These are phyloP conservation scores for Alligator mississippiensis DNA, from an alignment of 2,113 vertebrate species.

Conservation along the genomic window DNA sequence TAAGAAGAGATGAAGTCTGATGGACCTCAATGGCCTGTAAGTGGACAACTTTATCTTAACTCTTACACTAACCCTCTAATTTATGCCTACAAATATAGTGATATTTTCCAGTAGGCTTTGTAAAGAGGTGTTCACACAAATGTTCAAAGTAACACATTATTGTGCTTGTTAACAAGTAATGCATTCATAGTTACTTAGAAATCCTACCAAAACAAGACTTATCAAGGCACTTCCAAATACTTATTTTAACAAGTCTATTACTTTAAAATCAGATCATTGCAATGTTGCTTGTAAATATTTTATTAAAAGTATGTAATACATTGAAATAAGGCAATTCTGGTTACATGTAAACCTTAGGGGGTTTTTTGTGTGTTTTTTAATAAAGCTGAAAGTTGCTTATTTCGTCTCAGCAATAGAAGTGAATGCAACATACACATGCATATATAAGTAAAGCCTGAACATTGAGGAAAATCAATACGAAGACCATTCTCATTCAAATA, in stretches of 20 bases:
- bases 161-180: neutral
- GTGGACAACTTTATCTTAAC: neutral
- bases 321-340: slow-evolving; percentile 24
- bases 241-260: neutral
- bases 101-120: neutral
- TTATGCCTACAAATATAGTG: neutral
- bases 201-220: neutral
- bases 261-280: neutral
- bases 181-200: neutral
- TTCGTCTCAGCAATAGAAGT: accelerated
- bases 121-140: neutral
- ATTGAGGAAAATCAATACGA: neutral
- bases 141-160: neutral
- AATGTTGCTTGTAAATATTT: slow-evolving; percentile 24
- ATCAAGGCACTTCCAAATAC: neutral
- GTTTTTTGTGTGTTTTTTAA: neutral
- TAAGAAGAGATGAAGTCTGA: too few species aligned
- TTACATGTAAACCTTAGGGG: neutral
- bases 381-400: neutral
- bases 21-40: too few species aligned
- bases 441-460: accelerated
- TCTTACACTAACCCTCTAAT: neutral
- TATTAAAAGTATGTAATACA: slow-evolving; percentile 18
- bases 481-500: neutral
- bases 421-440: neutral